Evolutionary conservation across 2,888 invertebrate species (phyloP).

Genomic region (Copidosoma aretas): DNA sequence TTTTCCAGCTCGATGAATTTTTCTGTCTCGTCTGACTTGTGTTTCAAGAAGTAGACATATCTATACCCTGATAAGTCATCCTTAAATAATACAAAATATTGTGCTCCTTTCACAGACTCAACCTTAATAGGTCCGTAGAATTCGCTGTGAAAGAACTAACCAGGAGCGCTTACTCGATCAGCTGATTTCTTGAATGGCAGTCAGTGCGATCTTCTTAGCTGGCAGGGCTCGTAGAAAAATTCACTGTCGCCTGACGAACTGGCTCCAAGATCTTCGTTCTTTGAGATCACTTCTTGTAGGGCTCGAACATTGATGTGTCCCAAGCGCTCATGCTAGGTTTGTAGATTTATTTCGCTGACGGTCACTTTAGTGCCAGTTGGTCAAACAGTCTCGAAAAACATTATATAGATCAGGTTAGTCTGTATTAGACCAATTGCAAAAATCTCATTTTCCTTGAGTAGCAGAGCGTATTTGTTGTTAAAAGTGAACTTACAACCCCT

Average conservation of each 20-base stretch:
- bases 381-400: not conserved
- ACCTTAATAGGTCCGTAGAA: slow-evolving; percentile 46
- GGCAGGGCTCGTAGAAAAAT: slow-evolving; percentile 6
- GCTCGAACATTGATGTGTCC: not conserved
- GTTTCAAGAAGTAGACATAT: slow-evolving; percentile 34
- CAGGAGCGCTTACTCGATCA: slow-evolving; percentile 18
- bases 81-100: slow-evolving; percentile 38
- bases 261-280: not conserved
- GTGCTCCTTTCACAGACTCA: slow-evolving; percentile 43
- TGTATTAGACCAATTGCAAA: slow-evolving; percentile 2
- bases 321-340: not conserved
- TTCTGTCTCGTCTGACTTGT: slow-evolving; percentile 40
- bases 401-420: no score
- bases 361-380: not conserved
- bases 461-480: not conserved
- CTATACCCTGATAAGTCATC: slow-evolving; percentile 34
- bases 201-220: slow-evolving; percentile 34
- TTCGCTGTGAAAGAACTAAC: slow-evolving; percentile 42
- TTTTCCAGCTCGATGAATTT: slow-evolving; percentile 24
- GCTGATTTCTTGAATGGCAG: slow-evolving; percentile 17
- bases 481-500: not conserved
- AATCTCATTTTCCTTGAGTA: not conserved
- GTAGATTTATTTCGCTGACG: not conserved
- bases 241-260: not conserved
- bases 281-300: not conserved